A percentile compares a stretch with the other conserved stretches of the same genome.
Evolutionary conservation across 92 coral and sea anemone genomes (phyloP).

Genomic region (Zoanthus sociatus): DNA sequence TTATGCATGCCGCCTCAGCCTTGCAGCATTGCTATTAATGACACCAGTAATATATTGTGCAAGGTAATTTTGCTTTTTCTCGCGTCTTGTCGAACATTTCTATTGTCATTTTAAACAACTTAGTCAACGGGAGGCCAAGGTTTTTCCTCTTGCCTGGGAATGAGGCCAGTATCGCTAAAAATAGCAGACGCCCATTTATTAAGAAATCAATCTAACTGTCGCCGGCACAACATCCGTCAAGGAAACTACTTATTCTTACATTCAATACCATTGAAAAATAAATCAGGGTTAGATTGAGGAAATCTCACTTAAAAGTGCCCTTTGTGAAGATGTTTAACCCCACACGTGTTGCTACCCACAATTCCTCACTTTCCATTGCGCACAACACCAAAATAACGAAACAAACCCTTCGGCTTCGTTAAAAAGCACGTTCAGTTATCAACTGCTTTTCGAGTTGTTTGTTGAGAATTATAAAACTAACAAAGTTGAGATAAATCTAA

Average conservation of each 20-base stretch:
- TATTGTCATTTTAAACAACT: background rate
- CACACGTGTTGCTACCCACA: too few relatives aligned
- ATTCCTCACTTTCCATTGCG: too few relatives aligned
- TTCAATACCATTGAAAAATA: background rate
- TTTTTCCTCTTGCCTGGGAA: background rate
- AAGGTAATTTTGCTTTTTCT: background rate
- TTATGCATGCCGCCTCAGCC: background rate
- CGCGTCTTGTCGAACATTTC: background rate
- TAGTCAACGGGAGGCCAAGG: background rate
- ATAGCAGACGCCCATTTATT: background rate
- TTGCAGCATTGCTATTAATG: background rate
- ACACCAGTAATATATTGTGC: background rate
- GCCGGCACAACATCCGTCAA: background rate
- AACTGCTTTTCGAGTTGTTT: too few relatives aligned
- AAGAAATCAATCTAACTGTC: background rate
- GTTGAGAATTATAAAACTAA: too few relatives aligned
- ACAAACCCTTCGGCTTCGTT: too few relatives aligned
- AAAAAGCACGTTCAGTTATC: too few relatives aligned
- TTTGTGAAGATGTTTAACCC: too few relatives aligned
- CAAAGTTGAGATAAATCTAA: too few relatives aligned
- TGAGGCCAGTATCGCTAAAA: background rate
- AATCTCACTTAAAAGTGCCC: too few relatives aligned
- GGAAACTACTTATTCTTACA: background rate
- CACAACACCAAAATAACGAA: too few relatives aligned
- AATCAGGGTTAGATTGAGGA: background rate